Evolutionary conservation across 2,797 vertebrate genomes (phyloP).

Genomic region (Prionace glauca): DNA sequence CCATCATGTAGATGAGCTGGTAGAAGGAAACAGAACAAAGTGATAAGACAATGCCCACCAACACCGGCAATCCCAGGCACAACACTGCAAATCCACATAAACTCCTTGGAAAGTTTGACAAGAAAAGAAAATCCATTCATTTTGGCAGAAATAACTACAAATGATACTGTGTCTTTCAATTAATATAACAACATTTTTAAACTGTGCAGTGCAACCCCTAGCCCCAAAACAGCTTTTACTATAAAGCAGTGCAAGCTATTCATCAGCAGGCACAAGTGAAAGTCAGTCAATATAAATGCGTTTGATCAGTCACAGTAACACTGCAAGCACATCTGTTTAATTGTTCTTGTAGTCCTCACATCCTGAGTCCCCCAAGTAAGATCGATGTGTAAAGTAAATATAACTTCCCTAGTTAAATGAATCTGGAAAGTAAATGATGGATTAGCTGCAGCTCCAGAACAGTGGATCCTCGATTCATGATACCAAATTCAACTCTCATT

Average conservation of each 20-base stretch:
- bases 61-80: not conserved
- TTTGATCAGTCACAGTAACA: not conserved
- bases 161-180: not conserved
- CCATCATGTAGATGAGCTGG: conserved; percentile 99
- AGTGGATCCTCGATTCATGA: not conserved
- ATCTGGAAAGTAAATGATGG: not conserved
- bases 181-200: not conserved
- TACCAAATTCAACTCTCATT: conserved; percentile 36
- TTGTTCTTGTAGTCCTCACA: not conserved
- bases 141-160: not conserved
- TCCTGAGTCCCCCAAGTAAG: not conserved
- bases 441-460: not conserved
- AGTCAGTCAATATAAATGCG: not conserved
- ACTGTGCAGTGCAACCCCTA: not conserved
- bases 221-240: not conserved
- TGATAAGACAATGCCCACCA: conserved; percentile 53
- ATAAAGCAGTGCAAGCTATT: not conserved
- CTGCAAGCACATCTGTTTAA: not conserved
- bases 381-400: not conserved
- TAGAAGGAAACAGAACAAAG: conserved; percentile 79
- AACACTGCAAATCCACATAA: conserved; percentile 21
- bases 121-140: conserved; percentile 4
- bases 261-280: not conserved
- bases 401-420: not conserved
- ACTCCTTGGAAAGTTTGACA: not conserved